A percentile compares a stretch with the other conserved stretches of the same genome.
Conservation (phyloP, 2,888 invertebrate species). For the Campoplex capitator region DNA sequence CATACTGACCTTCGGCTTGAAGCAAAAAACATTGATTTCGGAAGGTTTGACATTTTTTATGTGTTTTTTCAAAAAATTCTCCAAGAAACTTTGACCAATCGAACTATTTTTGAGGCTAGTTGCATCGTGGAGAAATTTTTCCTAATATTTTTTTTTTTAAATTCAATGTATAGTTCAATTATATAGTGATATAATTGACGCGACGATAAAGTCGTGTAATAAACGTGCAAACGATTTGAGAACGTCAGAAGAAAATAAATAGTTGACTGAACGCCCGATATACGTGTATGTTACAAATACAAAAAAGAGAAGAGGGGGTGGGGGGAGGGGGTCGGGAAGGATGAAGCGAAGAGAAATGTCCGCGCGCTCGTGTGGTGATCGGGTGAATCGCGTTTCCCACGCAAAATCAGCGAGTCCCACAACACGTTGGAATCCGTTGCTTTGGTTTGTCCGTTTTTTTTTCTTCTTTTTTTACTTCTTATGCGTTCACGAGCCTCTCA, state of each 20-base stretch:
- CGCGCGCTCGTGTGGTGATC: not conserved
- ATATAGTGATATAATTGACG: not conserved
- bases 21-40: no score
- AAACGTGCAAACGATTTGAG: not conserved
- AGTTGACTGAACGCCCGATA: not conserved
- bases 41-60: no score
- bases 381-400: conserved; percentile 44
- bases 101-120: no score
- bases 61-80: no score
- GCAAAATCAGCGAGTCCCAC: conserved; percentile 28
- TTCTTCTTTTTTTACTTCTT: conserved; percentile 36
- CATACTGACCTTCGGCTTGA: no score
- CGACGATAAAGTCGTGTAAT: not conserved
- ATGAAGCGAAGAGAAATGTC: not conserved
- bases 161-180: no score
- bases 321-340: not conserved
- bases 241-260: not conserved
- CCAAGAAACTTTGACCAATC: no score
- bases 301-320: not conserved
- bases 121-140: not conserved
- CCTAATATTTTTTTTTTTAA: not conserved
- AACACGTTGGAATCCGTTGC: conserved; percentile 51
- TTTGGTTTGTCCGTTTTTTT: conserved; percentile 32
- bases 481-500: conserved; percentile 12
- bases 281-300: not conserved